Evolutionary conservation across 2,797 vertebrate genomes (phyloP), one percentile per base, ranked within the genome.

Genomic region (Spinus olivaceus): DNA sequence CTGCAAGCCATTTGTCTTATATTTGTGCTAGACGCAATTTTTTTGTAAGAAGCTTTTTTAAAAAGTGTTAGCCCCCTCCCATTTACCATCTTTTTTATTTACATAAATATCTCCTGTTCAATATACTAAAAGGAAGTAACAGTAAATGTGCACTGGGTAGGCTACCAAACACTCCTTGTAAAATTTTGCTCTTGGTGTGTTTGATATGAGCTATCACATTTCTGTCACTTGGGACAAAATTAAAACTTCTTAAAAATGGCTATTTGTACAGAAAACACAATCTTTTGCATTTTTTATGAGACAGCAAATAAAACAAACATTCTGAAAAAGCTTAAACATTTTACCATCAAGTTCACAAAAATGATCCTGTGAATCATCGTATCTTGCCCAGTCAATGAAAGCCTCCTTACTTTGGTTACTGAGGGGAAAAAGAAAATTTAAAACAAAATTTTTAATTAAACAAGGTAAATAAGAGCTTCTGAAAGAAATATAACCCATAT

Each of bases 291-390:
- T 92, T 92, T 54, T 74, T 65, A 83, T 81, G 30, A 91, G 24
- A 88, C 28, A 90, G 42, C 6, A 94, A 91, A 83, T 72, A 74
- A 93, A 93, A 61, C n/a, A 94, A 70, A 83, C 37, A 74, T 22
- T 69, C 42, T 47, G 35, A 94, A 79, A 83, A 86, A 94, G 61
- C 57, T 92, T 94, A 82, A 82, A 63, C 42, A 46, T 82, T 98
- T 98, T 98, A 99, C 99, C 99, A 50, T 99, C 99, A 76, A 99
- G 98, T 94, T 99, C 99, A 97, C 99, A 99, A 98, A 99, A 99
- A 92, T 99, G 98, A 94, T 99, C 99, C 97, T 99, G 99, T 65
- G 99, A 99, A 57, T 99, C 99, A 76, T 99, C 99, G 1, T 99
- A 99, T 96, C 99, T 98, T 76, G 99, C 99, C 99, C 99, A 99